A percentile compares a stretch with the other conserved stretches of the same genome.
phyloP scores from a whole-genome alignment of 2,797 vertebrate genomes.

The Diplodus puntazzo region DNA sequence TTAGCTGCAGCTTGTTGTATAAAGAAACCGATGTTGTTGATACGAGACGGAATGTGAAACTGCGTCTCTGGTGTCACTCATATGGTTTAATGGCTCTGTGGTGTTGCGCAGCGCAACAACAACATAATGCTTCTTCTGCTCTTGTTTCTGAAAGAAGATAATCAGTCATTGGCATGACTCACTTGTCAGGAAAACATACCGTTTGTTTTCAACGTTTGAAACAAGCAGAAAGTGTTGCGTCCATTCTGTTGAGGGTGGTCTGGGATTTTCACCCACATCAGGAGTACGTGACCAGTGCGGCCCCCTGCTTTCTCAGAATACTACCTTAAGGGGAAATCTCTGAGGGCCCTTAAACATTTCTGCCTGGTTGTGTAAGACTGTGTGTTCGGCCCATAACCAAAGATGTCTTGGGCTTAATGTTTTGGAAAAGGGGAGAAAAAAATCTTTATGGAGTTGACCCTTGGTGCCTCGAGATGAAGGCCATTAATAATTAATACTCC shows the following conservation, averaged over 20 bases:
- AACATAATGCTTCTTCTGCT: neutral
- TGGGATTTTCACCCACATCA: neutral
- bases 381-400: slow-evolving; percentile 72
- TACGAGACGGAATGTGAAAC: neutral
- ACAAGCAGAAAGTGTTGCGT: neutral
- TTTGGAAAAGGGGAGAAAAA: slow-evolving; percentile 74
- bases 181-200: no score
- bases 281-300: slow-evolving; percentile 21
- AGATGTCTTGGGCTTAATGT: slow-evolving; percentile 83
- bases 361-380: slow-evolving; percentile 79
- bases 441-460: slow-evolving; percentile 68
- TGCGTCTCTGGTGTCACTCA: neutral
- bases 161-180: neutral
- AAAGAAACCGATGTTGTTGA: neutral
- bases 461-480: slow-evolving; percentile 56
- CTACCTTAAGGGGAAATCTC: slow-evolving; percentile 74
- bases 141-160: neutral
- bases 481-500: slow-evolving; percentile 70
- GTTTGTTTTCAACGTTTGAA: neutral
- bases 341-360: slow-evolving; percentile 79
- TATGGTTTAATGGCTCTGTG: neutral
- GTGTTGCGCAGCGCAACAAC: neutral
- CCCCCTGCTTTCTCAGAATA: slow-evolving; percentile 66
- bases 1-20: neutral
- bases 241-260: no score